Evolutionary conservation across 2,888 invertebrate species (phyloP).

Genomic region (Acanthacorydalis orientalis): DNA sequence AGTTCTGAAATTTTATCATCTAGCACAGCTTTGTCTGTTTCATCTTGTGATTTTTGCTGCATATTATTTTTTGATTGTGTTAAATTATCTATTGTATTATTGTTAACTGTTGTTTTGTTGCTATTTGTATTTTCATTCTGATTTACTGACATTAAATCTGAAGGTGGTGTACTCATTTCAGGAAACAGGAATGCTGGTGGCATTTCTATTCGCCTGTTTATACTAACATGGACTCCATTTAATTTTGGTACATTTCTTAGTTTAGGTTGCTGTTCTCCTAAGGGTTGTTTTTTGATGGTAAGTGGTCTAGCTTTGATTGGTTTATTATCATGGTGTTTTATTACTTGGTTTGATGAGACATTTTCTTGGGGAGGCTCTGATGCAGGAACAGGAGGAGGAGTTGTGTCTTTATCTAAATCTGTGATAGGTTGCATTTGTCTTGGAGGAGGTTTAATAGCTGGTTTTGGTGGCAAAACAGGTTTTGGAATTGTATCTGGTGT

Average conservation of each 20-base stretch:
- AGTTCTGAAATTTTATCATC: conserved; percentile 12
- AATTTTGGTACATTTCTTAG: conserved; percentile 43
- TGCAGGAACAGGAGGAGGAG: conserved; percentile 8
- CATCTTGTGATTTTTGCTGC: conserved; percentile 1
- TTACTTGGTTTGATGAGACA: conserved; percentile 17
- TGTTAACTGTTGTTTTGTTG: conserved; percentile 7
- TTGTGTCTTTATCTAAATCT: conserved; percentile 16
- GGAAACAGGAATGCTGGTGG: conserved; percentile 68
- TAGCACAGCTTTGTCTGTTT: conserved; percentile 12
- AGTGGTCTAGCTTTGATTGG: conserved; percentile 68
- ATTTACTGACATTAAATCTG: conserved; percentile 28
- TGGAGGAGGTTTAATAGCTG: conserved; percentile 44
- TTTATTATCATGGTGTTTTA: conserved; percentile 23
- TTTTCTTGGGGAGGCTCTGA: conserved; percentile 8
- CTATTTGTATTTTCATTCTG: conserved; percentile 9
- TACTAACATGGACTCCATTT: conserved; percentile 46
- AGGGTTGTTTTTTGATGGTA: conserved; percentile 67
- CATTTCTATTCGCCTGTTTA: conserved; percentile 63
- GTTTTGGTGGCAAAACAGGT: conserved; percentile 73
- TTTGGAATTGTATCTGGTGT: conserved; percentile 39
- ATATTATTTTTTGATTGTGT: conserved; percentile 1
- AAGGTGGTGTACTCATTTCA: conserved; percentile 47
- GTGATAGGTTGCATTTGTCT: conserved; percentile 25
- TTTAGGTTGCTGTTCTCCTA: conserved; percentile 58
- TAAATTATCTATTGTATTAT: neutral